Evolutionary conservation across 2,113 vertebrate genomes (phyloP).

Genomic region (Hepsetus odoe): DNA sequence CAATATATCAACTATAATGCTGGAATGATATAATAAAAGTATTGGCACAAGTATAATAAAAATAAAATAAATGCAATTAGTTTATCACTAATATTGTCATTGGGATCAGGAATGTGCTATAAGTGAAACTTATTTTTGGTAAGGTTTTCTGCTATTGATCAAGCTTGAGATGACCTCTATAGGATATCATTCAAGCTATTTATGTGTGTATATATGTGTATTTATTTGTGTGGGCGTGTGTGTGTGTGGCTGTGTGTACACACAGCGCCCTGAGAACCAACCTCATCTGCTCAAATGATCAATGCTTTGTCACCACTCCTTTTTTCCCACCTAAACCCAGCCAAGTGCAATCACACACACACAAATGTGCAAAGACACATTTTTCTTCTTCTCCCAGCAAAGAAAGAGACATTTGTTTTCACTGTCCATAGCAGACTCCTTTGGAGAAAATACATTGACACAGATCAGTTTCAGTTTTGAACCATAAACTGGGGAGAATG

Average conservation of each 20-base stretch:
- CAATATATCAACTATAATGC: no score
- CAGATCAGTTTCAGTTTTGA: no score
- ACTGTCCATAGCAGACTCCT: no score
- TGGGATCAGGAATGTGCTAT: no score
- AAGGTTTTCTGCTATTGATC: no score
- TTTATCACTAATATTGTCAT: no score
- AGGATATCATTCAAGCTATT: conserved; percentile 63
- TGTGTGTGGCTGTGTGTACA: conserved; percentile 30
- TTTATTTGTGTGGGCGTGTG: conserved; percentile 1
- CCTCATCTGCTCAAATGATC: conserved; percentile 71
- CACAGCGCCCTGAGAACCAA: conserved; percentile 61
- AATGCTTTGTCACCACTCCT: conserved; percentile 61
- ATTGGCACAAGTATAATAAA: no score
- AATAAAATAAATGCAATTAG: no score
- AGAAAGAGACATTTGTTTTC: neutral
- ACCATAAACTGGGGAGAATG: no score
- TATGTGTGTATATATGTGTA: neutral
- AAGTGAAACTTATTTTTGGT: no score
- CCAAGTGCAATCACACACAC: conserved; percentile 67
- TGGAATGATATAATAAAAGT: no score
- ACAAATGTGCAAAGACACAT: conserved; percentile 46
- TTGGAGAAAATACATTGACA: no score
- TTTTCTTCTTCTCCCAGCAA: neutral
- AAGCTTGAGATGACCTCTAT: conserved; percentile 23
- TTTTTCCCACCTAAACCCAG: conserved; percentile 54